Conservation (phyloP, 2,797 vertebrate genomes). For the Phrynocephalus guinanensis region DNA sequence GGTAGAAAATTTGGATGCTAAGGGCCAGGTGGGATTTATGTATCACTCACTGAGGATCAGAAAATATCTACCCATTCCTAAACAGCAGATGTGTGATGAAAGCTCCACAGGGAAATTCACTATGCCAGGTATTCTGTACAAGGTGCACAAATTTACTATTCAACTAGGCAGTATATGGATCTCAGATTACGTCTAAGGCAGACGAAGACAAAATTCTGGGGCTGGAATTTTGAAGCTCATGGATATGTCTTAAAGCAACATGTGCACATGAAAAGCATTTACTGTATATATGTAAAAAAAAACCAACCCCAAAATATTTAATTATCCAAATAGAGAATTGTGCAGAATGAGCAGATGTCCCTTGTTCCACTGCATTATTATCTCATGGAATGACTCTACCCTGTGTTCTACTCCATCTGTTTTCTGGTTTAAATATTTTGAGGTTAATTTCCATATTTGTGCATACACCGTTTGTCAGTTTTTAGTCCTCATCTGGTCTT, state of each 20-base stretch:
- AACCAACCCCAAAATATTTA: not conserved
- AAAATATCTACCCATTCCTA: not conserved
- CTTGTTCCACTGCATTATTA: not conserved
- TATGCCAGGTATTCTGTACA: not conserved
- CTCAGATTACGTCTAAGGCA: not conserved
- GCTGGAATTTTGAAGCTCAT: not conserved
- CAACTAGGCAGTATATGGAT: no score
- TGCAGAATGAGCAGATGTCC: not conserved
- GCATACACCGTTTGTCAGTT: not conserved
- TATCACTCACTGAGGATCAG: not conserved
- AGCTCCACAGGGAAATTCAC: not conserved
- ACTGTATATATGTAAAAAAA: no score
- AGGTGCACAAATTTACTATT: not conserved
- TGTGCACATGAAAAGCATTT: not conserved
- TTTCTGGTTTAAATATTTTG: not conserved
- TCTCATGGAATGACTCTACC: not conserved
- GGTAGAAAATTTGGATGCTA: not conserved
- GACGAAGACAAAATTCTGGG: not conserved
- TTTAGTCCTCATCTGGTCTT: not conserved
- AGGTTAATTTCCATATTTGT: not conserved
- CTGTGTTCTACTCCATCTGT: not conserved
- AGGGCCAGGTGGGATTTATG: not conserved
- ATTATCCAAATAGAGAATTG: not conserved
- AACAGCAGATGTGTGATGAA: not conserved
- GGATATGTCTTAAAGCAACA: not conserved